Evolutionary conservation across 2,113 vertebrate genomes (phyloP), one percentile per base, ranked within the genome.

Genomic region (Scalopus aquaticus): DNA sequence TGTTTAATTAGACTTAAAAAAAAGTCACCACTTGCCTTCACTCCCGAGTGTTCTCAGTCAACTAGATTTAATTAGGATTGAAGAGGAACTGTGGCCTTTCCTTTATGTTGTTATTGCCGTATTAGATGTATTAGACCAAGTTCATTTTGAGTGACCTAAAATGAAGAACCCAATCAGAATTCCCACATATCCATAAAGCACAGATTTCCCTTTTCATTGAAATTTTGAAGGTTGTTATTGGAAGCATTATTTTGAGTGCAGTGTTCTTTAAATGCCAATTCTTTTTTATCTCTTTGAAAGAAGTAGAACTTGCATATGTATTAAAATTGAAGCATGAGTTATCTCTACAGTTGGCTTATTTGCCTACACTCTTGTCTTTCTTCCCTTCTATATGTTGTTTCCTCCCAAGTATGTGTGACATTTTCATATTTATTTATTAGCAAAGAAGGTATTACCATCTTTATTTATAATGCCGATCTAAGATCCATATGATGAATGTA

Each of bases 361-460:
- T 96, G 95, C 78, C 78, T 77, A 83, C 80, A 9, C 76, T 58
- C 37, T 4, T 37, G 94, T 67, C 16, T 0, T 30, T 5, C 35
- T 17, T 32, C 7, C 49, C 88, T 82, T 54, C 32, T 58, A 1
- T 19, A 5, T 24, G 26, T 58, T 96, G 94, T 84, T 93, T 97
- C 83, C 95, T 96, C 51, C 90, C 51, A 84, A 54, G 94, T 95
- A 54, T 72, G 67, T 96, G 92, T 93, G 92, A 88, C 97, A 39
- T 96, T 96, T 97, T 90, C 46, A 0, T 96, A 81, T 81, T 94
- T 96, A 91, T 96, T 94, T 94, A 92, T 96, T 56, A 93, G 58
- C 56, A 79, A 86, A 42, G 90, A 91, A 39, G 15, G 79, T 58
- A 64, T 15, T 46, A 9, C 35, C 69, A 28, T 60, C 35, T 67